Evolutionary conservation across 2,797 vertebrate genomes (phyloP).

Genomic region (Astyanax mexicanus): DNA sequence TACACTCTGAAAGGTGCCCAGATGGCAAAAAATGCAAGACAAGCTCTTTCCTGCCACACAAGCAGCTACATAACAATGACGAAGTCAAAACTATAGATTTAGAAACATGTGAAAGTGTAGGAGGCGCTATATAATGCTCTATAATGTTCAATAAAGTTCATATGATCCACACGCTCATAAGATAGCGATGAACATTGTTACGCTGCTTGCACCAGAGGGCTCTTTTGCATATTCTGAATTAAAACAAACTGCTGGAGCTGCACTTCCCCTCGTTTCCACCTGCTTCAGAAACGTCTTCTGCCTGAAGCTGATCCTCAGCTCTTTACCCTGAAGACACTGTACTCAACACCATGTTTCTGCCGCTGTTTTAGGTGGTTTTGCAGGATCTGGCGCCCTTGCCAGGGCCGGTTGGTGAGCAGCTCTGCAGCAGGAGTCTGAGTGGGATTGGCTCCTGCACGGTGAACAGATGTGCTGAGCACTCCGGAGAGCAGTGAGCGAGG

Average conservation of each 20-base stretch:
- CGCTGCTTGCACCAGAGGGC: too few species aligned
- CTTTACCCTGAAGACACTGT: conserved; percentile 35
- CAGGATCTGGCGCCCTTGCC: conserved; percentile 17
- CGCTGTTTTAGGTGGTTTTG: background rate
- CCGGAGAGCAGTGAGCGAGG: conserved; percentile 27
- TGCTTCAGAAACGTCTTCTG: background rate
- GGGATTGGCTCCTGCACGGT: conserved; percentile 29
- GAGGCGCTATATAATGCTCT: too few species aligned
- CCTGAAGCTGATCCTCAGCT: conserved; percentile 22
- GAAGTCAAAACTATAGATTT: background rate
- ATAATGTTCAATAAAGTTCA: too few species aligned
- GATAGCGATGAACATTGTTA: too few species aligned
- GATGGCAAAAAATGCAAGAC: conserved; percentile 76
- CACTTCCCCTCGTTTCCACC: background rate
- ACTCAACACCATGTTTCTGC: conserved; percentile 34
- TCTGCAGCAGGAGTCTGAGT: conserved; percentile 19
- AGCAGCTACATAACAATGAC: background rate
- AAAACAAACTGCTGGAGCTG: too few species aligned
- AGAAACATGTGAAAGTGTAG: too few species aligned
- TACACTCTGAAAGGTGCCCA: conserved; percentile 76
- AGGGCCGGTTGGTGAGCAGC: conserved; percentile 28
- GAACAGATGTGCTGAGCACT: conserved; percentile 43
- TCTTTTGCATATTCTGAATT: too few species aligned
- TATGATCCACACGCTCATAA: too few species aligned
- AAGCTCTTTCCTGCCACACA: conserved; percentile 65